Evolutionary conservation across 2,797 vertebrate species (phyloP), one percentile per base, ranked within the genome.

Genomic region (Falco biarmicus): DNA sequence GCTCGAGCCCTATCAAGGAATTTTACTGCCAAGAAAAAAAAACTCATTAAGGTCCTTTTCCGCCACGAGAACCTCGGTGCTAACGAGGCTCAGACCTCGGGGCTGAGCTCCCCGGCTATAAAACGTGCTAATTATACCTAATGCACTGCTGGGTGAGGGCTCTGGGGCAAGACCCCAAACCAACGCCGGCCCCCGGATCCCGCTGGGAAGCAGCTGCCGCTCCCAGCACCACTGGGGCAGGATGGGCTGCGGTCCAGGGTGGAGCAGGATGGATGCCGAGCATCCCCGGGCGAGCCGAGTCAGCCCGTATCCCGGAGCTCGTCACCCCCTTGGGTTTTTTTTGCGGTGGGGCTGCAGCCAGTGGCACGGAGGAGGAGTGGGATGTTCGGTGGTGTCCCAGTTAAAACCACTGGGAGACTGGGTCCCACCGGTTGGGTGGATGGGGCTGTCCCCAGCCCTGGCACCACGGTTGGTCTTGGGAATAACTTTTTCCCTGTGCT

Each of bases 21-120:
- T 57, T 90, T 94, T 53, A 90, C 43, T 28, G 69, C 53, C 37
- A 37, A 6, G 89, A 75, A 61, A 26, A 84, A 66, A 75, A 69
- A 73, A 31, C 92, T 94, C 84, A 20, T 94, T 84, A 90, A 86
- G 73, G 57, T 57, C 87, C 48, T 60, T 90, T 96, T 84, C 61
- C 53, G 25, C 66, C 29, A 31, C 1, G 3, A 77, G 73, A 64
- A 31, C 57, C 60, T 64, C 11, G 0, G 80, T 11, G 66, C 82
- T 92, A 93, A 89, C 7, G 16, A 87, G 84, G 17, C 61, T 90
- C 76, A 81, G 96, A 13, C 82, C 66, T 78, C 48, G 31, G 69
- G 89, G 70, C 75, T 93, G 75, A 54, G 66, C 64, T 95, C 78
- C 80, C 69, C 5, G 4, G 77, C 83, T 86, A 43, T 90, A 93